These are phyloP conservation scores for Gastracanthus pulcherrimus DNA, from an alignment of 2,888 invertebrate genomes.

Conservation along the genomic window DNA sequence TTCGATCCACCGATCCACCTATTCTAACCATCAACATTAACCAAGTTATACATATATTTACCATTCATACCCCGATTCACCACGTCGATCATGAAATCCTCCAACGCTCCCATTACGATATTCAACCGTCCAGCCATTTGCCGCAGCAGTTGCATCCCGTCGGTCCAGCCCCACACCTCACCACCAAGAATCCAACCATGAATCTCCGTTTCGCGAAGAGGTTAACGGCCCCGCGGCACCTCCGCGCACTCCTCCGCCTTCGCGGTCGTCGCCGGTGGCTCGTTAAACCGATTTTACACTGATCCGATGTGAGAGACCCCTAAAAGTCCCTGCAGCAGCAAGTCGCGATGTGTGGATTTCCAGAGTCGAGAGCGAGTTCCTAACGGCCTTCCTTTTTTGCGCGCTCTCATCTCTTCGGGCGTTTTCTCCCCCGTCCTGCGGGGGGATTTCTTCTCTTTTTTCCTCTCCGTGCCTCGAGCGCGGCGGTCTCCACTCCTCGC, in stretches of 20 bases:
- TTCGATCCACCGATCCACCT: background rate
- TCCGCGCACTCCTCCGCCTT: background rate
- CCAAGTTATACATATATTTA: background rate
- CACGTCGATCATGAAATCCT: background rate
- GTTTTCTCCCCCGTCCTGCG: background rate
- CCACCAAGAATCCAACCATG: background rate
- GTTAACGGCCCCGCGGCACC: background rate
- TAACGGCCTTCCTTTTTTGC: background rate
- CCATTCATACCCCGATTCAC: background rate
- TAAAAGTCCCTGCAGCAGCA: background rate
- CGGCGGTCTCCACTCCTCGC: background rate
- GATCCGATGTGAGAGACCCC: background rate
- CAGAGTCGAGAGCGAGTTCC: background rate
- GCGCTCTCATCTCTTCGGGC: background rate
- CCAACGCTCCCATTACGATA: background rate
- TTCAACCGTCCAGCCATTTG: background rate
- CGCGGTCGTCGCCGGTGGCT: background rate
- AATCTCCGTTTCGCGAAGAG: background rate
- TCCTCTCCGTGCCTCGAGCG: background rate
- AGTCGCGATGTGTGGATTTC: slow-evolving; percentile 11
- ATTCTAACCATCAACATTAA: too few relatives aligned
- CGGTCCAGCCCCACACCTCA: background rate
- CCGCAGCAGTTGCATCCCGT: background rate
- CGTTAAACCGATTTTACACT: background rate
- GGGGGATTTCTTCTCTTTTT: background rate